Evolutionary conservation across 2,797 vertebrate species (phyloP).

Genomic region (Syngnathus acus): DNA sequence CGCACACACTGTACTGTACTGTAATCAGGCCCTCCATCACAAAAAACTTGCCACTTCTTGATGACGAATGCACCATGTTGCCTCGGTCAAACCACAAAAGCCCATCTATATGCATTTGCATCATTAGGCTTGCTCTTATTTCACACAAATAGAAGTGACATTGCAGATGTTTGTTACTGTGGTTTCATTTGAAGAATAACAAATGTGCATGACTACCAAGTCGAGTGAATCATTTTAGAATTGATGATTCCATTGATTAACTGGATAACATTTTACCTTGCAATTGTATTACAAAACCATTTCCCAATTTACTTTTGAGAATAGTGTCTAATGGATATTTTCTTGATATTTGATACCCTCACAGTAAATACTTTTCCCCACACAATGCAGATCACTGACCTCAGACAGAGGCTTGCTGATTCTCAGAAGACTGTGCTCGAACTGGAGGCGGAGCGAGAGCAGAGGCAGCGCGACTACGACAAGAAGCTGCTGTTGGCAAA

Average conservation of each 20-base stretch:
- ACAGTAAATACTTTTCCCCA: neutral
- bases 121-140: slow-evolving; percentile 45
- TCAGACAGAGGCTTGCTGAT: slow-evolving; percentile 85
- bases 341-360: neutral
- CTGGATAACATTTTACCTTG: too few species aligned
- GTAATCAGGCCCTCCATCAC: slow-evolving; percentile 21
- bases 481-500: slow-evolving; percentile 94
- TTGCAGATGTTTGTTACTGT: slow-evolving; percentile 27
- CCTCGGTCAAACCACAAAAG: slow-evolving; percentile 47
- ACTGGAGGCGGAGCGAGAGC: slow-evolving; percentile 84
- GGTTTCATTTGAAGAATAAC: slow-evolving; percentile 23
- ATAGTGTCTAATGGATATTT: neutral
- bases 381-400: slow-evolving; percentile 80
- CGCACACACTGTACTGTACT: neutral
- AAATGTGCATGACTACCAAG: neutral
- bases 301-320: too few species aligned
- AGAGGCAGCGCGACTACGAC: slow-evolving; percentile 93
- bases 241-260: too few species aligned
- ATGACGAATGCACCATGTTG: slow-evolving; percentile 40
- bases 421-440: slow-evolving; percentile 82
- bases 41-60: slow-evolving; percentile 26
- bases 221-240: too few species aligned
- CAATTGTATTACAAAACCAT: too few species aligned
- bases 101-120: slow-evolving; percentile 56
- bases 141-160: slow-evolving; percentile 30